Conservation (phyloP, 2,113 vertebrate genomes). For the Mirza zaza region DNA sequence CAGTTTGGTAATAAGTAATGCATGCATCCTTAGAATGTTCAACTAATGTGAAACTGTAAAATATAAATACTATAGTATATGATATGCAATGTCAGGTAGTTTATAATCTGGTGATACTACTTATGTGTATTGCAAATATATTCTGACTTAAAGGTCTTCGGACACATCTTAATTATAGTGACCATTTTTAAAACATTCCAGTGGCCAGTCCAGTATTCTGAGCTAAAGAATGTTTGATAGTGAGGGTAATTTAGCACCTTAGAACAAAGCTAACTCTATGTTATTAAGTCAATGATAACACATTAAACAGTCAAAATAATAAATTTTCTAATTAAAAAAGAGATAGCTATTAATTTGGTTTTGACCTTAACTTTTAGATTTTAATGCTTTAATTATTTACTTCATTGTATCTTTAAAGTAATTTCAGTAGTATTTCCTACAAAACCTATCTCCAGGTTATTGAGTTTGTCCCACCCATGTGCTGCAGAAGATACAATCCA, state of each 20-base stretch:
- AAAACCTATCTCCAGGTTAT: neutral
- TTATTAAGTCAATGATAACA: neutral
- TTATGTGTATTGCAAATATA: neutral
- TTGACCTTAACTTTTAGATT: neutral
- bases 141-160: neutral
- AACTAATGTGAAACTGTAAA: neutral
- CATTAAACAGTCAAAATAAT: neutral
- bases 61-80: neutral
- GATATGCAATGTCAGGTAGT: neutral
- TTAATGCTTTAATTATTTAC: neutral
- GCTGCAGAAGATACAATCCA: neutral
- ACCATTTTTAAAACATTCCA: neutral
- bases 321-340: neutral
- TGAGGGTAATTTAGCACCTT: neutral
- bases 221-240: neutral
- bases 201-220: neutral
- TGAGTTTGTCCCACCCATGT: neutral
- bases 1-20: neutral
- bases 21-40: conserved; percentile 8
- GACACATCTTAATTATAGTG: neutral
- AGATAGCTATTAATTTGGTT: neutral
- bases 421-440: neutral
- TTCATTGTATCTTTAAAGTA: neutral
- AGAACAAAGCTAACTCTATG: neutral
- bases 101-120: neutral